Conservation (phyloP, 2,113 vertebrate species). For the Tragelaphus imberbis region DNA sequence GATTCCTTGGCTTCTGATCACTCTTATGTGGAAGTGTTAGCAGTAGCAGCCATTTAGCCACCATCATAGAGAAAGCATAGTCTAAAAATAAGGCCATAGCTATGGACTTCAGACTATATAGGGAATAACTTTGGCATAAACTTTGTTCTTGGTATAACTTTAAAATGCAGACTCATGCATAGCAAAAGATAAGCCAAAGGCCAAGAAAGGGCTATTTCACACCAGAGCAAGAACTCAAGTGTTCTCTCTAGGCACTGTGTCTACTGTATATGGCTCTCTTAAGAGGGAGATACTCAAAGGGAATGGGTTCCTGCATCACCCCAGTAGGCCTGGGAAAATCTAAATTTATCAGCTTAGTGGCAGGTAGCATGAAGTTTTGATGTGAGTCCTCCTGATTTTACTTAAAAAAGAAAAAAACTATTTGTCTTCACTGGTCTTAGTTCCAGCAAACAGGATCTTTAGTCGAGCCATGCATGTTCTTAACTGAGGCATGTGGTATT, state of each 20-base stretch:
- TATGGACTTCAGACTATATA: not conserved
- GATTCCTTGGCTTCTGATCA: not conserved
- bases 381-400: not conserved
- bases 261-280: accelerated
- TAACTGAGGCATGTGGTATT: not conserved
- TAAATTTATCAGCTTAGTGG: not conserved
- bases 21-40: not conserved
- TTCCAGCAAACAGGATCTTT: not conserved
- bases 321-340: not conserved
- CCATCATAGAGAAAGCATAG: not conserved
- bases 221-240: not conserved
- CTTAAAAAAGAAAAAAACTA: not conserved
- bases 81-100: not conserved
- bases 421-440: not conserved
- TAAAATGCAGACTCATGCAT: not conserved
- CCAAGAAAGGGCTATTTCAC: not conserved
- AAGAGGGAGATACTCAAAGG: not conserved
- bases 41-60: not conserved
- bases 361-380: not conserved
- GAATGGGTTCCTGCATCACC: not conserved
- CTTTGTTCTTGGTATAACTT: not conserved
- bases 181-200: not conserved
- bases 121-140: too few relatives aligned
- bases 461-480: not conserved
- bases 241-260: not conserved